phyloP scores from a whole-genome alignment of 2,797 vertebrate species.

The Enteromius treurensis region DNA sequence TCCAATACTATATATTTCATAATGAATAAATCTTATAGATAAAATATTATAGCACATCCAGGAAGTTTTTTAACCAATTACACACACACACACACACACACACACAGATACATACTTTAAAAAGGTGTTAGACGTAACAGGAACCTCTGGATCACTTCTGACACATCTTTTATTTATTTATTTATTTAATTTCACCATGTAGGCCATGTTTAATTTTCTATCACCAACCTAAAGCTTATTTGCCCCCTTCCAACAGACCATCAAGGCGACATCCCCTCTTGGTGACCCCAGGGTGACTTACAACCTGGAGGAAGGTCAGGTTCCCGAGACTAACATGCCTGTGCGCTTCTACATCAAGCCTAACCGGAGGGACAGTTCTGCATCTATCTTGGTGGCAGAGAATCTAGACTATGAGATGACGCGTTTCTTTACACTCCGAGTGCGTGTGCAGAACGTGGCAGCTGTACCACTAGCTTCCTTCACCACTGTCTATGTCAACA shows the following conservation, averaged over 20 bases:
- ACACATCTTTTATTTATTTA: neutral
- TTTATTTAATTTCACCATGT: neutral
- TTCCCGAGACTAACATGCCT: conserved; percentile 90
- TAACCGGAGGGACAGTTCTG: conserved; percentile 85
- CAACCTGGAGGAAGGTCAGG: conserved; percentile 88
- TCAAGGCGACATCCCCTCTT: conserved; percentile 86
- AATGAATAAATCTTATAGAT: conserved; percentile 14
- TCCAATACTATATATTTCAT: conserved; percentile 27
- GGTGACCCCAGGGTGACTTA: conserved; percentile 88
- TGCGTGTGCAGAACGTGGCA: conserved; percentile 87
- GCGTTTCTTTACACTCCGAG: conserved; percentile 81
- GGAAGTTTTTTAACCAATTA: conserved; percentile 47
- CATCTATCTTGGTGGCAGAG: conserved; percentile 87
- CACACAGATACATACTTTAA: conserved; percentile 6
- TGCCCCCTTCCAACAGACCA: conserved; percentile 72
- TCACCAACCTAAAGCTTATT: conserved; percentile 5
- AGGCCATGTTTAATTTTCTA: neutral
- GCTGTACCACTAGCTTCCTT: conserved; percentile 87
- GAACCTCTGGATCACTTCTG: neutral
- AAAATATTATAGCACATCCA: conserved; percentile 44
- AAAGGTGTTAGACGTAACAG: neutral
- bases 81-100: neutral
- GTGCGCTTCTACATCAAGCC: conserved; percentile 89
- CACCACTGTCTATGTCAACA: conserved; percentile 82
- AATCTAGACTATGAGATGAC: conserved; percentile 88